Evolutionary conservation across 2,888 invertebrate genomes (phyloP), one percentile per base, ranked within the genome.

Genomic region (Drosophila prolongata): DNA sequence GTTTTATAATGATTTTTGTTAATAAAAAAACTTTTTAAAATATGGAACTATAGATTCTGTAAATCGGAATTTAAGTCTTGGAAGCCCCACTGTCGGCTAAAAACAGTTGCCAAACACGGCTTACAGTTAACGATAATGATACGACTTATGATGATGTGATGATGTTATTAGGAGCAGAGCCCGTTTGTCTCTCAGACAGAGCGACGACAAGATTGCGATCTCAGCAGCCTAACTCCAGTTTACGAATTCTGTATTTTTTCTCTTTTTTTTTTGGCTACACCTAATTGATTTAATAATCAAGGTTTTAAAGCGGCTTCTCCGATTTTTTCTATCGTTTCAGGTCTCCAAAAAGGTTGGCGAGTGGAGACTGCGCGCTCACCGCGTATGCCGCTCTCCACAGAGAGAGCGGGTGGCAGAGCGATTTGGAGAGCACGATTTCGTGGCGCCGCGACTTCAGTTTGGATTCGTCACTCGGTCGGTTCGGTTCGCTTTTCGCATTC

Each of bases 201-300:
- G 55, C 54, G 59, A 54, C 50, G 54, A 52, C 60, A 52, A 50
- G 38, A 58, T 52, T 49, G 44, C 65, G 58, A 61, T 66, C 50
- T 44, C 66, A 30, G 47, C 34, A 58, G 67, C 56, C 73, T 57
- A 46, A 61, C 55, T 64, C 47, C 54, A 75, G 68, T 75, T 73
- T 72, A 52, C 65, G 55, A 54, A 40, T 71, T 71, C 55, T 42
- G 42, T 34, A 38, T 27, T 24, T 49, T 37, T 42, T 24, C 5
- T 27, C 52, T 43, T 44, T 47, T 55, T 58, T 47, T 55, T 58
- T 47, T 50, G 47, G n/a, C 72, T 59, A 54, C 54, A 71, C 65
- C 82, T 87, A 83, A 86, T 86, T 83, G 89, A 88, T 80, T 86
- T 80, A 80, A 88, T 86, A 86, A 88, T 82, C 83, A 83, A 83